Evolutionary conservation across 2,797 vertebrate species (phyloP).

Genomic region (Lemur catta): DNA sequence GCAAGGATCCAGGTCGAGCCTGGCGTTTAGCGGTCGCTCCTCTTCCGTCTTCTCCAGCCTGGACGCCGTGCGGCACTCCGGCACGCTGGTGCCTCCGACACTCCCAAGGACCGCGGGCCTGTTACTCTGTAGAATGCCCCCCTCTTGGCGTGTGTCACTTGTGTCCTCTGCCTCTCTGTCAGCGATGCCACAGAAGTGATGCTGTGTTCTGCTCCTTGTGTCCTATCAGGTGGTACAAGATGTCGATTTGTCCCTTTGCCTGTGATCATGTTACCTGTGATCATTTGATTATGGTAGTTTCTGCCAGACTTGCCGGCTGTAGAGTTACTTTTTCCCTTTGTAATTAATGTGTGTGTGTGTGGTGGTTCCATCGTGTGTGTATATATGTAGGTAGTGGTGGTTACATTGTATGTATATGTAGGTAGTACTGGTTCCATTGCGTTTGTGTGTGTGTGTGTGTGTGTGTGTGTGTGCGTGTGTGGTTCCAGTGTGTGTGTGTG

Average conservation of each 20-base stretch:
- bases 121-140: no score
- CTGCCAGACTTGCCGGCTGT: neutral
- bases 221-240: no score
- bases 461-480: no score
- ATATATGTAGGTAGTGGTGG: no score
- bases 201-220: neutral
- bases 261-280: no score
- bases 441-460: no score
- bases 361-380: no score
- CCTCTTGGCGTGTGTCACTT: no score
- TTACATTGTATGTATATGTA: no score
- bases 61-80: fast-evolving
- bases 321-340: neutral
- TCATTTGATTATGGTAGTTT: neutral
- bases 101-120: fast-evolving
- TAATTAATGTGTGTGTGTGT: no score
- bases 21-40: fast-evolving
- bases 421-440: no score
- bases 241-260: neutral
- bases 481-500: no score
- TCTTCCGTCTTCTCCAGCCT: fast-evolving
- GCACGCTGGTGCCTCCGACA: fast-evolving
- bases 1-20: fast-evolving
- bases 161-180: neutral
- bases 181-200: neutral